Evolutionary conservation across 2,113 vertebrate genomes (phyloP), one percentile per base, ranked within the genome.

Genomic region (Cyprichromis sp.): DNA sequence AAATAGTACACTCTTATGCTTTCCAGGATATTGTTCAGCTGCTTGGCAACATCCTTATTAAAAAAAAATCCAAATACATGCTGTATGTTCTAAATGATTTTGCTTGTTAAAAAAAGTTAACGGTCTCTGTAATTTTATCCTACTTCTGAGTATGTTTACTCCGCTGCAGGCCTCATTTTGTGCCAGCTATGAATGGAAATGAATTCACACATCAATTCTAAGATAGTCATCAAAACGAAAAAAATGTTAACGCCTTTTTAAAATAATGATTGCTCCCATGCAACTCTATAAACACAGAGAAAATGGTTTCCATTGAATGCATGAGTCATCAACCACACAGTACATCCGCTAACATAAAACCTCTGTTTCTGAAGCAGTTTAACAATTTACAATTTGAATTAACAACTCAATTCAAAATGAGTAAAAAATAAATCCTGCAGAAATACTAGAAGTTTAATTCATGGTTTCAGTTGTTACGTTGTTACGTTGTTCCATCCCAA

Each of bases 221-320:
- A 87, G 81, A 84, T 71, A 68, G 78, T 53, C 31, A 78, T 26
- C 40, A 19, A 66, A 80, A 63, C n/a, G 29, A 52, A 66, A 66
- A 86, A 87, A 63, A 63, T 11, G 29, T 84, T 53, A 81, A 84
- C 11, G 59, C 88, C 81, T 84, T 86, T 81, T 88, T 84, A 88
- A 79, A 34, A 82, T 68, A 82, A 61, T 86, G 84, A 89, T 88
- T 59, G 63, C 83, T 80, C 34, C 59, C 29, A 14, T 81, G 54
- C 61, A 26, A 8, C 13, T 6, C 59, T 45, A 38, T 61, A 54
- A 89, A 78, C 55, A 61, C 3, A 68, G 54, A 83, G 53, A 50
- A 78, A 79, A 82, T 81, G 73, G 29, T 40, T 57, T n/a, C 47
- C 50, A 71, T 57, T 81, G 78, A 40, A 52, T 5, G 57, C 5